Evolutionary conservation across 2,797 vertebrate species (phyloP).

Genomic region (Phylloscopus collybita): DNA sequence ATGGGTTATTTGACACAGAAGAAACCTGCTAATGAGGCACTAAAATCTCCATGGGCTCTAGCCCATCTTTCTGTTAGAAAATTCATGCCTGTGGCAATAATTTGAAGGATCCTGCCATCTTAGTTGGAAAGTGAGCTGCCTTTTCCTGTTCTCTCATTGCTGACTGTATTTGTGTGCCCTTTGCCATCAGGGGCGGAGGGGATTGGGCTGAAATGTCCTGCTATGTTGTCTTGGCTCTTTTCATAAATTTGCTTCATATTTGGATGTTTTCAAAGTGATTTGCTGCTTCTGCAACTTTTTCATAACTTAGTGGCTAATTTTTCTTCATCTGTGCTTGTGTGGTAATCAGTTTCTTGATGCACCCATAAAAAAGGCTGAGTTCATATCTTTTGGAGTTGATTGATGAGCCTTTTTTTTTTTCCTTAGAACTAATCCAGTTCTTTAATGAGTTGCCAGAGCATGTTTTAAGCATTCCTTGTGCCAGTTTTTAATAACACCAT

Average conservation of each 20-base stretch:
- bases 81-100: not conserved
- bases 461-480: constrained; percentile 36
- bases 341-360: not conserved
- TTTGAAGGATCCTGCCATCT: not conserved
- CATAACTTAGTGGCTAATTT: not conserved
- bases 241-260: not conserved
- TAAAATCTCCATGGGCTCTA: not conserved
- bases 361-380: not conserved
- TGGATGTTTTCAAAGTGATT: not conserved
- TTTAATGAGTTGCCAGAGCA: constrained; percentile 61
- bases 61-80: not conserved
- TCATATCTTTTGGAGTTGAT: constrained; percentile 8
- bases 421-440: constrained; percentile 2
- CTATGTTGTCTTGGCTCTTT: not conserved
- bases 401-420: not conserved
- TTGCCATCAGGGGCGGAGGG: not conserved
- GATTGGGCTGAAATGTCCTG: not conserved
- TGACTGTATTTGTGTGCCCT: not conserved
- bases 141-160: not conserved
- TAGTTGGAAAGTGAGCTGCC: not conserved
- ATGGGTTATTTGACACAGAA: not conserved
- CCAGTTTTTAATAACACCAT: constrained; percentile 41
- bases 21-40: not conserved
- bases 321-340: not conserved
- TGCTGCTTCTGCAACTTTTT: not conserved